Base-by-base conservation (phyloP, 2,113 vertebrate species). In the Steatornis caripensis region DNA sequence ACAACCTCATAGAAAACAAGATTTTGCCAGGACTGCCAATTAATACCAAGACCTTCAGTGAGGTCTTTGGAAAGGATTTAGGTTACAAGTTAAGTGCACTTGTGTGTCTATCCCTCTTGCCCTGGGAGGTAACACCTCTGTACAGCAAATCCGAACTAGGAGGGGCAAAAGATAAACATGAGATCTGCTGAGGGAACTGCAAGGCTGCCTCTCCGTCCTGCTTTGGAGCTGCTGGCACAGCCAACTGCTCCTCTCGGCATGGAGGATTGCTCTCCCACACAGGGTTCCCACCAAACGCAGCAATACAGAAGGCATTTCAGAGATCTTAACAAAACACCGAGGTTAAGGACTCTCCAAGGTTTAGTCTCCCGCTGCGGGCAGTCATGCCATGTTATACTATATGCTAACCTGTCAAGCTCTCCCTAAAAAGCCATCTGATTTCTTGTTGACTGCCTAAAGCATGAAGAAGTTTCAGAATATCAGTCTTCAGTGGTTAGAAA, bases 331-430 rank as follows among this genome's bases (percentile, higher is more conserved):
- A 71, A 62, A 83, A 39, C 29, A 36, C 49, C 34, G 57, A 2
- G 0, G 43, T 62, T 62, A 69, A 69, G 37, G 55, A n/a, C 24
- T 45, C 57, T 29, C 20, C 2, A 3, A 70, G 51, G 51, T 54
- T 90, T 41, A 46, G 79, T 34, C 41, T 80, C 23, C 34, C 12
- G 5, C 39, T 36, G 15, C 2, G 51, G 34, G 60, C 64, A 69
- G 32, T 32, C 19, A 1, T 46, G 27, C 19, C 36, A 6, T 4
- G 6, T 26, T 4, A 7, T 5, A n/a, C 29, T 2, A 5, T 27
- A 15, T 1, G 3, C 39, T 49, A 89, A 43, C n/a, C 20, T 84
- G 39, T 7, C 37, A 51, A 45, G 24, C 20, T 27, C 62, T 45
- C 37, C 37, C 75, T 74, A 20, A 43, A 93, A 84, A 89, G 16